Base-by-base conservation (phyloP, 2,797 vertebrate species). In the Halcyon smyrnensis region DNA sequence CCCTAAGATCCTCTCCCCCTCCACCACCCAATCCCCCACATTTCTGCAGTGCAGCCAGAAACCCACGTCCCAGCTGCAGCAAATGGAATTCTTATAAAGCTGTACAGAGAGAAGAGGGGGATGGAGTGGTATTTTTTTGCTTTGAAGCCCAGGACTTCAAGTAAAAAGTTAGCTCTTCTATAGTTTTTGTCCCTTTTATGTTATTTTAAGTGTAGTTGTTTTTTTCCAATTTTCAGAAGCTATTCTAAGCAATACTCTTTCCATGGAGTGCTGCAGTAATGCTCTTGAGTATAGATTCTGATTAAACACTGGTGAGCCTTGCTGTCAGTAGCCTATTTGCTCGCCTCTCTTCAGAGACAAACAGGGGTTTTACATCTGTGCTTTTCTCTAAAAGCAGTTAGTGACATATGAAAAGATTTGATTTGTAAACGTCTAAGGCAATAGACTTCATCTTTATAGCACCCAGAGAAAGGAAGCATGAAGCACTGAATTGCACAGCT, bases 381-480 rank as follows among this genome's bases (percentile, higher is more conserved):
- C 90, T 84, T 73, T 84, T 71, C 89, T 90, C 77, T 51, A 25
- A 30, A 7, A 95, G 90, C 94, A 84, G 62, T 87, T 76, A 81
- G 90, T 82, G 92, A 67, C 84, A 73, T 78, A 68, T 76, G 92
- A 95, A 95, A 94, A 93, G 95, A 89, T 89, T 90, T 92, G 94
- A 89, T 97, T 96, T 93, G 92, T 89, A 89, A 92, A 95, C 57
- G 84, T 95, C 84, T 75, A 8, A 96, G 90, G 95, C 94, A 92
- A 87, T 84, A 84, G 84, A 63, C 74, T 96, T 94, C 89, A 88
- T 93, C 95, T 95, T 73, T 79, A n/a, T 2, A 53, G 84, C 8
- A 8, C 3, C 4, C 28, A 50, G 74, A 57, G 77, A 89, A 60
- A 43, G 89, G 70, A 41, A 69, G 86, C 45, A 41, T 9, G 76